Conservation (phyloP, 2,113 vertebrate genomes). For the Melanocharis versteri region DNA sequence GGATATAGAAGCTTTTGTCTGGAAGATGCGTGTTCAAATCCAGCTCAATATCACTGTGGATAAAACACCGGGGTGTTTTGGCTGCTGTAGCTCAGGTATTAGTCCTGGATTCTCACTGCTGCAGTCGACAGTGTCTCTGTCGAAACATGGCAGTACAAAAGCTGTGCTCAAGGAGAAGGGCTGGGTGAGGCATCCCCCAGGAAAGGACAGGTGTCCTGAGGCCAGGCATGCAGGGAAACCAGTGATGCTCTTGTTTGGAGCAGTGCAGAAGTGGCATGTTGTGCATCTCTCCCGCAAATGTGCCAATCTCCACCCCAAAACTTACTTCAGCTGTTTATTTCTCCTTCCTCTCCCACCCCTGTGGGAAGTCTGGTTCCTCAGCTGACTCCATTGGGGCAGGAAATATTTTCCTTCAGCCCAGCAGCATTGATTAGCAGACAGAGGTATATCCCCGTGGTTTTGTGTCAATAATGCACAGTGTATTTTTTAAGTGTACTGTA, state of each 20-base stretch:
- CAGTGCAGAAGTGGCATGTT: neutral
- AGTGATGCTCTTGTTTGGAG: neutral
- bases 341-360: neutral
- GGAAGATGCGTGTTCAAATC: neutral
- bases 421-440: neutral
- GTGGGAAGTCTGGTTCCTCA: neutral
- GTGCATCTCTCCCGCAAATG: neutral
- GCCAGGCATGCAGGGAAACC: neutral
- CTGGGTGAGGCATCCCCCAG: neutral
- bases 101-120: neutral
- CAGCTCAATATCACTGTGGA: neutral
- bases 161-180: neutral
- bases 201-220: neutral
- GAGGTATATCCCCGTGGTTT: neutral
- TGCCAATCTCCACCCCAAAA: neutral
- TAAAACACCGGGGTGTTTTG: neutral
- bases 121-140: neutral
- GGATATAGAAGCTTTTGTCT: slow-evolving; percentile 35
- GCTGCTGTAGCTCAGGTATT: neutral
- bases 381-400: neutral
- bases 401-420: neutral
- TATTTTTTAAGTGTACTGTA: slow-evolving; percentile 31
- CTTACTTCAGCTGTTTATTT: neutral
- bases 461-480: neutral
- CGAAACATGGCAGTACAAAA: neutral